A percentile compares a stretch with the other conserved stretches of the same genome.
Evolutionary conservation across 53 echinoderm and acorn worm species (phyloP).

Genomic region (Zoroaster sp.): DNA sequence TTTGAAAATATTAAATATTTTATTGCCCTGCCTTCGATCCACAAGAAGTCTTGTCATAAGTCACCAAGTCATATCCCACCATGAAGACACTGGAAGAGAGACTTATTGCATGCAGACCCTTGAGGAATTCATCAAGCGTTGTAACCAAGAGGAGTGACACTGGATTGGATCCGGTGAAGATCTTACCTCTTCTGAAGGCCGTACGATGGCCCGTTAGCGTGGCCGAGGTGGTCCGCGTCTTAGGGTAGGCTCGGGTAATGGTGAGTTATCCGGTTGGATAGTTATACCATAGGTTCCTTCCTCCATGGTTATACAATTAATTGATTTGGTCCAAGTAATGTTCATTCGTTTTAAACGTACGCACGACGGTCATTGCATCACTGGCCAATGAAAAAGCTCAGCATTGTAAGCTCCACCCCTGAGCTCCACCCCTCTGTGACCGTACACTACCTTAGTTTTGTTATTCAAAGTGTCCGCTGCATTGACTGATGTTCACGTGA

Average conservation of each 20-base stretch:
- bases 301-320: too few relatives aligned
- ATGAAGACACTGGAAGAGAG: constrained; percentile 83
- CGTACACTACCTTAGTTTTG: neutral
- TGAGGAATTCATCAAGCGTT: constrained; percentile 75
- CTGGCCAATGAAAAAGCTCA: too few relatives aligned
- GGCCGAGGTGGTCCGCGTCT: constrained; percentile 58
- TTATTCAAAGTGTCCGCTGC: too few relatives aligned
- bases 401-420: too few relatives aligned
- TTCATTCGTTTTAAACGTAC: too few relatives aligned
- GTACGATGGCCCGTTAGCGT: constrained; percentile 40
- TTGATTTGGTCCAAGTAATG: neutral
- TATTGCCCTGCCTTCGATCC: neutral
- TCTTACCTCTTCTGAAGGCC: constrained; percentile 58
- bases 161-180: constrained; percentile 76
- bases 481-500: too few relatives aligned
- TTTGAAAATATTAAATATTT: neutral
- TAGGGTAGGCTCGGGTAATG: constrained; percentile 91
- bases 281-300: too few relatives aligned
- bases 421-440: too few relatives aligned
- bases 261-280: constrained; percentile 28
- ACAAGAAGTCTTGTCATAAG: neutral
- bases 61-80: neutral
- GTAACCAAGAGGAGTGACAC: constrained; percentile 83
- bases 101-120: constrained; percentile 68
- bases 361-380: too few relatives aligned